phyloP scores from a whole-genome alignment of 2,888 invertebrate species.

The Pardosa pseudoannulata region DNA sequence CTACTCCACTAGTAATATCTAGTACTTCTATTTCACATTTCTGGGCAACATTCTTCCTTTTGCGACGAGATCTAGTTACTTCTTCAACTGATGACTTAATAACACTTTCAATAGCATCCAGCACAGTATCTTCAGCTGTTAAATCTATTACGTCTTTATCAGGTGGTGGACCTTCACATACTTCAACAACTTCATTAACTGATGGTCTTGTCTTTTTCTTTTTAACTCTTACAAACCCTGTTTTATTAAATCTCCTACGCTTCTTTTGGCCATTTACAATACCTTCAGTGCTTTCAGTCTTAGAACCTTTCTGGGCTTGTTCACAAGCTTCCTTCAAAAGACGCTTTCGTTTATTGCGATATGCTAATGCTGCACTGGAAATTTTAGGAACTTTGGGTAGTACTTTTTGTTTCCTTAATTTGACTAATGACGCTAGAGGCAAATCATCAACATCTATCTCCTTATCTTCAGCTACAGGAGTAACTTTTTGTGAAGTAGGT shows the following conservation, averaged over 20 bases:
- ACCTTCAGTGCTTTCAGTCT: constrained; percentile 7
- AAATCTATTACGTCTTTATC: constrained; percentile 55
- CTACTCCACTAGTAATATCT: constrained; percentile 54
- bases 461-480: neutral
- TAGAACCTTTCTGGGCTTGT: constrained; percentile 30
- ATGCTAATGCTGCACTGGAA: constrained; percentile 19
- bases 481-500: neutral
- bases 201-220: constrained; percentile 54
- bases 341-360: constrained; percentile 44
- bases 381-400: constrained; percentile 6
- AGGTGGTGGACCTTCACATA: too few relatives aligned
- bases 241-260: constrained; percentile 73
- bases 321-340: constrained; percentile 45
- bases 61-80: constrained; percentile 29
- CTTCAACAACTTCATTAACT: constrained; percentile 11
- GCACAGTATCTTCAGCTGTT: constrained; percentile 37
- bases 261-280: constrained; percentile 39
- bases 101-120: constrained; percentile 63
- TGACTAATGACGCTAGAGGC: constrained; percentile 34
- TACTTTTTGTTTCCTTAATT: constrained; percentile 8
- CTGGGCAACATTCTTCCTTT: constrained; percentile 62
- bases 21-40: constrained; percentile 62
- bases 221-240: constrained; percentile 74
- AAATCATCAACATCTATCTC: constrained; percentile 50
- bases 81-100: constrained; percentile 34